Base-by-base conservation (phyloP, 2,888 invertebrate species). In the Drosophila leonis region DNA sequence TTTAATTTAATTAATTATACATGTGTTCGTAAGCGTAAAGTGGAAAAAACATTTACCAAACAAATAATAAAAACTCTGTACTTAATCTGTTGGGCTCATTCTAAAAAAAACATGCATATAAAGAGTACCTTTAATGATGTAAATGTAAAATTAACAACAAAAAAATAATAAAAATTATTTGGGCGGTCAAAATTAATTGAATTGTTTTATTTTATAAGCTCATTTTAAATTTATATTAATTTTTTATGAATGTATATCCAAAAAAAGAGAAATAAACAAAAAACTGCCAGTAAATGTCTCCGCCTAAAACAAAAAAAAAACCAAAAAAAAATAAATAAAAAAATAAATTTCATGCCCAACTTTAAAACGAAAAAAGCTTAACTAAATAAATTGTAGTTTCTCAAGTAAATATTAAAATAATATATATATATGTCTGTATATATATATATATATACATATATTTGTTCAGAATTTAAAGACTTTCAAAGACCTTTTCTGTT, bases 221-320 rank as follows among this genome's bases (percentile, higher is more conserved):
- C 56, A 63, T 74, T 68, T 57, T 15, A 66, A 49, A 68, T 72
- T 48, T 6, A 46, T 67, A 54, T 54, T 68, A 35, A 55, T 72
- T 75, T 56, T 59, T 13, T 20, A 56, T 31, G 37, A 44, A 51
- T 42, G 33, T 52, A 42, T 72, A 72, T 67, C 62, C 44, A 35
- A 59, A 68, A 59, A 68, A 75, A 57, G 49, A 46, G 60, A 65
- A 69, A 68, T 49, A 79, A 78, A 77, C 77, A 78, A 84, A 80
- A 72, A 87, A 86, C 86, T 86, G 86, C 87, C 86, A 87, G 82
- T 79, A 87, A 83, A 87, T 87, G 83, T 86, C 80, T 86, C 82
- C 85, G 85, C 85, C 84, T 86, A 76, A 71, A 56, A 69, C 31
- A 55, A 57, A 70, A 72, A 60, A 42, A 0, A n/a, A n/a, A n/a